A percentile compares a stretch with the other conserved stretches of the same genome.
Evolutionary conservation across 2,888 invertebrate genomes (phyloP).

Genomic region (Stratiomys singularior): DNA sequence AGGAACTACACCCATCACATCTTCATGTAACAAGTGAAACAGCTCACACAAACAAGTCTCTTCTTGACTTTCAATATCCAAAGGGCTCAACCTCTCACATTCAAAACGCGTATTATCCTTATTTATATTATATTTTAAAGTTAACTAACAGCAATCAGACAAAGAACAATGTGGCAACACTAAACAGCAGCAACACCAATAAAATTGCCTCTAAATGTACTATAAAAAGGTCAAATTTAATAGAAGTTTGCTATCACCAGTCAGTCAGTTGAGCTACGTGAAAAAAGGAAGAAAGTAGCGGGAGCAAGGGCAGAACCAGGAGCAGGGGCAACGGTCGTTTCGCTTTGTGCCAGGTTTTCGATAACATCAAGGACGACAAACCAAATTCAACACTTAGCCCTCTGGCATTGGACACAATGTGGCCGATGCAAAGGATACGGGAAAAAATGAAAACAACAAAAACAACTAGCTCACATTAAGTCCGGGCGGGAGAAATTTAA

Average conservation of each 20-base stretch:
- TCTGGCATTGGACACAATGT: slow-evolving; percentile 18
- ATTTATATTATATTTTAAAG: slow-evolving; percentile 43
- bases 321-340: background rate
- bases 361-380: background rate
- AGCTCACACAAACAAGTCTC: slow-evolving; percentile 5
- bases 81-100: background rate
- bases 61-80: slow-evolving; percentile 11
- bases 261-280: background rate
- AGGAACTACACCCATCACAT: slow-evolving; percentile 11
- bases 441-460: slow-evolving; percentile 9
- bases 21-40: slow-evolving; percentile 36
- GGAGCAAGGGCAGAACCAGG: background rate
- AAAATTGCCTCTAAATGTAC: slow-evolving; percentile 54
- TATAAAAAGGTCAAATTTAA: slow-evolving; percentile 57
- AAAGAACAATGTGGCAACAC: slow-evolving; percentile 48
- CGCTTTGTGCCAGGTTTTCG: background rate
- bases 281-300: background rate
- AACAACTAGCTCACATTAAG: slow-evolving; percentile 24
- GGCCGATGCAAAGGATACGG: background rate
- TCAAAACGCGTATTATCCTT: slow-evolving; percentile 27
- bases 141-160: slow-evolving; percentile 49
- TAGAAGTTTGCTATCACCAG: slow-evolving; percentile 50
- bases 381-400: slow-evolving; percentile 37
- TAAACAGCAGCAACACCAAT: slow-evolving; percentile 52
- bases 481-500: slow-evolving; percentile 49